Conservation (phyloP, 2,888 invertebrate genomes). For the Mylabris sibirica region DNA sequence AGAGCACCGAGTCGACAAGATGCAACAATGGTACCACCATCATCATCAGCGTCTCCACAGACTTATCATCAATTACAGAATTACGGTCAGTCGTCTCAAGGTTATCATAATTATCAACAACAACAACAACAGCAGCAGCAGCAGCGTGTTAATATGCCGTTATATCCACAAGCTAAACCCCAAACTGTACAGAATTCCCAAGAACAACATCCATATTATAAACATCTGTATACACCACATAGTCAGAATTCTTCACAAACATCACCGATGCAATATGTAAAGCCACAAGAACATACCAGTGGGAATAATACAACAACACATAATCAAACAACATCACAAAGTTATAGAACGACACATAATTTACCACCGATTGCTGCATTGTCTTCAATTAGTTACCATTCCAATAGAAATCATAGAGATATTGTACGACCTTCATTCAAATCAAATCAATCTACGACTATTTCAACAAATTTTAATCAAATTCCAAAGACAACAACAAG, state of each 20-base stretch:
- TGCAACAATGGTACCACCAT: slow-evolving; percentile 20
- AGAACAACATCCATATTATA: slow-evolving; percentile 29
- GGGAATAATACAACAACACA: slow-evolving; percentile 21
- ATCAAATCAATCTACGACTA: slow-evolving; percentile 28
- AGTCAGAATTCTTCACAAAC: slow-evolving; percentile 16
- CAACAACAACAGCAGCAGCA: slow-evolving; percentile 38
- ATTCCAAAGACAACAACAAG: slow-evolving; percentile 36
- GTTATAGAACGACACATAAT: slow-evolving; percentile 61
- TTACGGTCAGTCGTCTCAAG: slow-evolving; percentile 36
- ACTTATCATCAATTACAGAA: slow-evolving; percentile 39
- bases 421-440: slow-evolving; percentile 42
- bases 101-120: slow-evolving; percentile 41
- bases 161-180: slow-evolving; percentile 35
- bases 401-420: slow-evolving; percentile 57
- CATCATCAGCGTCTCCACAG: slow-evolving; percentile 37
- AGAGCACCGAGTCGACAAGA: slow-evolving; percentile 43
- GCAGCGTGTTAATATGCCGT: slow-evolving; percentile 37
- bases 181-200: slow-evolving; percentile 28
- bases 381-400: slow-evolving; percentile 61
- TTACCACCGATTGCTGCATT: slow-evolving; percentile 65
- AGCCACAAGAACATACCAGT: slow-evolving; percentile 15
- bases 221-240: slow-evolving; percentile 30
- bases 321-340: slow-evolving; percentile 41
- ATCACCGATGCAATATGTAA: slow-evolving; percentile 9
- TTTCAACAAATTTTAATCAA: slow-evolving; percentile 32